These are phyloP conservation scores for Eugnorisma glareosa DNA, from an alignment of 2,888 invertebrate species.

Conservation along the genomic window DNA sequence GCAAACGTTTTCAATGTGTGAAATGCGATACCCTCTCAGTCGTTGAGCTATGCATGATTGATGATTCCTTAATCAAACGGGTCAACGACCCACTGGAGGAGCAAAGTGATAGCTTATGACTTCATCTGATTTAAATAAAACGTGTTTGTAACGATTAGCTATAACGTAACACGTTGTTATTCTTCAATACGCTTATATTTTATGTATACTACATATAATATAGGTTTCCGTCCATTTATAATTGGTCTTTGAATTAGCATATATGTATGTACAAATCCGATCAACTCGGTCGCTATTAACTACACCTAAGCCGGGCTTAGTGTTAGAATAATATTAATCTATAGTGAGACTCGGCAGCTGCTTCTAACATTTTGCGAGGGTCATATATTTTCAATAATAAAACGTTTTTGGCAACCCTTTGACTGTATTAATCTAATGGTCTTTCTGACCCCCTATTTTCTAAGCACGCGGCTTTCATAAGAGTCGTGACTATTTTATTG, in stretches of 20 bases:
- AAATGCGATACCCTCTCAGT: constrained; percentile 82
- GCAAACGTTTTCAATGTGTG: constrained; percentile 78
- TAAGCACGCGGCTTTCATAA: constrained; percentile 75
- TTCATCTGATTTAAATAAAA: constrained; percentile 81
- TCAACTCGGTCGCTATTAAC: constrained; percentile 73
- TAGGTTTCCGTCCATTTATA: constrained; percentile 55
- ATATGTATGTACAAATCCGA: constrained; percentile 73
- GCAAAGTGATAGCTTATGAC: constrained; percentile 80
- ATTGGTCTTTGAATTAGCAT: constrained; percentile 72
- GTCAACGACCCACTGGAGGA: constrained; percentile 79
- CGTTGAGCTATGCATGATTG: constrained; percentile 84
- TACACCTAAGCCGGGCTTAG: constrained; percentile 71
- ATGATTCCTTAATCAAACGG: constrained; percentile 88
- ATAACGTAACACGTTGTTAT: constrained; percentile 59
- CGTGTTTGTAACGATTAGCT: constrained; percentile 71
- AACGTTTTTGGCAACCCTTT: constrained; percentile 88
- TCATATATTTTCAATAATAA: constrained; percentile 79
- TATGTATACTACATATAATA: constrained; percentile 15
- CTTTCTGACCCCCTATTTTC: constrained; percentile 78
- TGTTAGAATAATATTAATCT: constrained; percentile 86
- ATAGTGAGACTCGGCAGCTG: constrained; percentile 80
- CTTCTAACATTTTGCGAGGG: constrained; percentile 78
- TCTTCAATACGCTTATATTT: constrained; percentile 15
- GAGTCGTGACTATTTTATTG: constrained; percentile 72
- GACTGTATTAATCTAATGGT: constrained; percentile 78